Evolutionary conservation across 2,888 invertebrate genomes (phyloP), one percentile per base, ranked within the genome.

Genomic region (Morinoia aosen): DNA sequence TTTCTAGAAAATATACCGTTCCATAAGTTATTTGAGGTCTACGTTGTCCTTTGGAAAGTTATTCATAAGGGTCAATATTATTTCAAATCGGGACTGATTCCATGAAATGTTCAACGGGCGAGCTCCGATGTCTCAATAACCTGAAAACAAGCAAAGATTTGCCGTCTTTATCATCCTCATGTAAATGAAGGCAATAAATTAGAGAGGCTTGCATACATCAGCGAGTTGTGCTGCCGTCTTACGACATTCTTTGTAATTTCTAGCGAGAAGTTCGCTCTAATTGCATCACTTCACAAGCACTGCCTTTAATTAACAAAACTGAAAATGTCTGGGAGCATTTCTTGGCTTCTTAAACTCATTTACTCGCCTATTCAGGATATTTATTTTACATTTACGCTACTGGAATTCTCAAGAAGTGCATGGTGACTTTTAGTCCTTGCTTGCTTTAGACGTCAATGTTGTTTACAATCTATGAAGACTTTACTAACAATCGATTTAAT

Each of bases 231-330:
- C 40, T 40, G 90, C 40, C 90, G 40, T 40, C 90, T 39, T 19
- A 76, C 90, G 40, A 48, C 90, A 90, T 90, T 40, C 90, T 39
- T 90, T 39, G 90, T 90, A 90, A 90, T 90, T 90, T 48, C 90
- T 16, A 90, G 90, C 39, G 10, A 33, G 40, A 90, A 90, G 39
- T 19, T 90, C 40, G 90, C 90, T 90, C 39, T 90, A 90, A 90
- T 90, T 40, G 90, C 90, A 40, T 40, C 40, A 90, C 90, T 90
- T 90, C 40, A 90, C 90, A 48, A 40, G 40, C 90, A 40, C 16
- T 11, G 16, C 90, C 48, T 90, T 40, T 33, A 90, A 90, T 90
- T 90, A 90, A 39, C 90, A 8, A 90, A 39, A 40, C 12, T 25
- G 90, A 90, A 90, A 90, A 90, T 10, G 39, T 48, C 8, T 76